Conservation (phyloP, 1,140 invertebrate species). For the Eueides isabella region DNA sequence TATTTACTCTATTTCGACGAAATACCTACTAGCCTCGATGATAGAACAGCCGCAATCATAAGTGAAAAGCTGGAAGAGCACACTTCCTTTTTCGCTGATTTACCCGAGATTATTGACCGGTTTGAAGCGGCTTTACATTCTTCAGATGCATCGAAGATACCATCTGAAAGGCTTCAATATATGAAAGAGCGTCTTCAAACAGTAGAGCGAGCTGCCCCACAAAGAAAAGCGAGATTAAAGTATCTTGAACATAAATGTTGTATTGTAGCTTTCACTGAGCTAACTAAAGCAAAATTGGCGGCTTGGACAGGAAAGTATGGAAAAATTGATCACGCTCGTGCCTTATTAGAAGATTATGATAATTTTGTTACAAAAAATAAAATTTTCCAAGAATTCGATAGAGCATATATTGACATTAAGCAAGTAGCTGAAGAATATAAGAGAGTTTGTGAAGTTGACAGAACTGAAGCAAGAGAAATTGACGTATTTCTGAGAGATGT, state of each 20-base stretch:
- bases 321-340: slow-evolving; percentile 90
- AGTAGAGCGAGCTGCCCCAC: slow-evolving; percentile 87
- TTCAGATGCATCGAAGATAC: slow-evolving; percentile 85
- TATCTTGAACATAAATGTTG: slow-evolving; percentile 96
- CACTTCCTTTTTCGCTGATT: slow-evolving; percentile 92
- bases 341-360: slow-evolving; percentile 93
- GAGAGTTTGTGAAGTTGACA: slow-evolving; percentile 90
- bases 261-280: slow-evolving; percentile 93
- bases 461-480: slow-evolving; percentile 89
- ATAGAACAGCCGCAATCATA: slow-evolving; percentile 93
- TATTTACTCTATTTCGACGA: slow-evolving; percentile 91
- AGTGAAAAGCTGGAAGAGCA: slow-evolving; percentile 95
- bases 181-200: slow-evolving; percentile 89
- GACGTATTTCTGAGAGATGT: slow-evolving; percentile 94
- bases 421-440: slow-evolving; percentile 96
- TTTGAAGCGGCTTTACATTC: slow-evolving; percentile 87
- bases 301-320: slow-evolving; percentile 96
- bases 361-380: slow-evolving; percentile 95
- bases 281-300: slow-evolving; percentile 94
- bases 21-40: slow-evolving; percentile 91
- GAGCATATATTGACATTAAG: slow-evolving; percentile 95
- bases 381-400: slow-evolving; percentile 97
- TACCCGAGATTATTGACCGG: slow-evolving; percentile 89
- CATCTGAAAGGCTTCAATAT: slow-evolving; percentile 90
- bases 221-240: slow-evolving; percentile 91